phyloP scores from a whole-genome alignment of 2,888 invertebrate genomes.

The Macrophya alboannulata region DNA sequence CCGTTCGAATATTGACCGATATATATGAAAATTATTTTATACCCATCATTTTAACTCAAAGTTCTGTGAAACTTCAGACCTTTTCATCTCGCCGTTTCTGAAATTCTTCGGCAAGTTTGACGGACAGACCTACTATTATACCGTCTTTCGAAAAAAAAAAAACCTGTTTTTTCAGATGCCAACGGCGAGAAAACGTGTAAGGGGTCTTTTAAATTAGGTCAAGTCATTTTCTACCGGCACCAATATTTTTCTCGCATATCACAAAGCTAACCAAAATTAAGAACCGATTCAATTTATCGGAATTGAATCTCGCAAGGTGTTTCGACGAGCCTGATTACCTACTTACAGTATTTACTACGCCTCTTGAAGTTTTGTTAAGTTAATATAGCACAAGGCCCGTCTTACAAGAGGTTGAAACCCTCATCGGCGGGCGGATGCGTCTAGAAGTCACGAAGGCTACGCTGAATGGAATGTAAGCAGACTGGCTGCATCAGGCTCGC shows the following conservation, averaged over 20 bases:
- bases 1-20: neutral
- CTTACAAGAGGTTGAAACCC: conserved; percentile 32
- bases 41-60: neutral
- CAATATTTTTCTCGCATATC: neutral
- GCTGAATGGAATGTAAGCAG: conserved; percentile 52
- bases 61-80: neutral
- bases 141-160: neutral
- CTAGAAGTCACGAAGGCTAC: conserved; percentile 53
- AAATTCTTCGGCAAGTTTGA: neutral
- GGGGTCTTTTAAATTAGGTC: no score
- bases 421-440: conserved; percentile 49
- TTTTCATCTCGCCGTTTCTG: neutral
- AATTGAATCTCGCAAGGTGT: neutral
- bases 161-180: neutral
- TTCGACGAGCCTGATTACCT: neutral
- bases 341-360: neutral
- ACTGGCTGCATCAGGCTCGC: conserved; percentile 31
- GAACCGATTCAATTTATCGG: neutral
- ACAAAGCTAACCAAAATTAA: neutral
- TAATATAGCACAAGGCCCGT: neutral
- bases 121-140: neutral
- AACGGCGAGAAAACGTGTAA: neutral
- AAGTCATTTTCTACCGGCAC: neutral
- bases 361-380: neutral
- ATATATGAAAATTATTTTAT: neutral